Conservation (phyloP, 2,797 vertebrate genomes). For the Pantherophis alleghaniensis region DNA sequence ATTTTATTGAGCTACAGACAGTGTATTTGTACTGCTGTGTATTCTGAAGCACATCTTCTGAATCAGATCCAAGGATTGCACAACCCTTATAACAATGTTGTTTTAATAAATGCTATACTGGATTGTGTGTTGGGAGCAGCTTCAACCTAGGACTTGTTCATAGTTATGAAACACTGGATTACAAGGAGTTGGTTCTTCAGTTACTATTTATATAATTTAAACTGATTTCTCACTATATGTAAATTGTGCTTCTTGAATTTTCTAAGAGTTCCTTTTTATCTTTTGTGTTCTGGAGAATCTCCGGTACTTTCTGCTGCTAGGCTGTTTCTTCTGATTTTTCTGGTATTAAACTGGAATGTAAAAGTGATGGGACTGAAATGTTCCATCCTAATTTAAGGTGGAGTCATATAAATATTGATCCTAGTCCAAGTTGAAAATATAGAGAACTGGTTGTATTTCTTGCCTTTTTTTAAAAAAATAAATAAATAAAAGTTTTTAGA, state of each 20-base stretch:
- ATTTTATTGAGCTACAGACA: neutral
- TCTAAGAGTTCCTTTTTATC: neutral
- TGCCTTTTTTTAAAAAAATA: slow-evolving; percentile 23
- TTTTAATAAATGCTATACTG: neutral
- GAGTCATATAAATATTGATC: neutral
- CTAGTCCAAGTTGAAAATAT: neutral
- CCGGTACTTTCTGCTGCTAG: slow-evolving; percentile 46
- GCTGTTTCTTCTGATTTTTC: slow-evolving; percentile 32
- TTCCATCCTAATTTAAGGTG: slow-evolving; percentile 37
- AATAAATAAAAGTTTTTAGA: slow-evolving; percentile 63
- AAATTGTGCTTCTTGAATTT: slow-evolving; percentile 26
- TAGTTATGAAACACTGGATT: slow-evolving; percentile 51
- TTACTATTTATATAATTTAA: slow-evolving; percentile 67
- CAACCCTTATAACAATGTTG: neutral
- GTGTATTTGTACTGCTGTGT: neutral
- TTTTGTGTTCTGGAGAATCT: slow-evolving; percentile 49
- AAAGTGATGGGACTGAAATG: slow-evolving; percentile 30
- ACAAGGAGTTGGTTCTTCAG: slow-evolving; percentile 51
- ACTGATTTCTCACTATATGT: slow-evolving; percentile 37
- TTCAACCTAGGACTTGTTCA: slow-evolving; percentile 17
- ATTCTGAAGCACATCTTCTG: neutral
- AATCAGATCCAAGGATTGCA: neutral
- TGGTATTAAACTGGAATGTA: slow-evolving; percentile 19
- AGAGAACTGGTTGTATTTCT: slow-evolving; percentile 45
- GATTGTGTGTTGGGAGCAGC: slow-evolving; percentile 13